Conservation (phyloP, 2,797 vertebrate species). For the Acrocephalus scirpaceus region DNA sequence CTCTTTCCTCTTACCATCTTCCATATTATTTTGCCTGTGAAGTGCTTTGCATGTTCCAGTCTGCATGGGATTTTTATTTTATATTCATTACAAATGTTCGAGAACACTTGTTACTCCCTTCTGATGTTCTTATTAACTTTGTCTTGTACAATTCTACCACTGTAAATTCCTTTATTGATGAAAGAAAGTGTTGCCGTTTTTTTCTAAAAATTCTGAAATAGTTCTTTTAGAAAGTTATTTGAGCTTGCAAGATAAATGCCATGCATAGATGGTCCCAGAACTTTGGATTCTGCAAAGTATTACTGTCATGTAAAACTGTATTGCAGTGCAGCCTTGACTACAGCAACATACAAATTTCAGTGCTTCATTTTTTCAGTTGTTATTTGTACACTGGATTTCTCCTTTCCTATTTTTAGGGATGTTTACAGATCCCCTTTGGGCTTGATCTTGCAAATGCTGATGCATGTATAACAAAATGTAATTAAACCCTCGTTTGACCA, state of each 20-base stretch:
- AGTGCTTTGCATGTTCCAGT: constrained; percentile 21
- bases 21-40: neutral
- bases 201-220: neutral
- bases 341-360: neutral
- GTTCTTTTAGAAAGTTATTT: neutral
- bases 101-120: neutral
- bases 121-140: neutral
- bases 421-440: neutral
- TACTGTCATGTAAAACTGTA: neutral
- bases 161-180: neutral
- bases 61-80: neutral
- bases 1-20: neutral
- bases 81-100: neutral
- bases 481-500: neutral
- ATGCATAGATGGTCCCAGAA: neutral
- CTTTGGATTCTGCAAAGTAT: neutral
- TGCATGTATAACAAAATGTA: neutral
- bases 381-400: neutral
- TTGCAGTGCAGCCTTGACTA: neutral
- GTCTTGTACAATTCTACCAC: neutral
- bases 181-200: neutral
- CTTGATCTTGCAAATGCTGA: neutral
- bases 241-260: neutral
- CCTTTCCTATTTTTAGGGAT: neutral
- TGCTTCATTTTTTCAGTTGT: neutral